Evolutionary conservation across 2,113 vertebrate genomes (phyloP).

Genomic region (Macaca mulatta): DNA sequence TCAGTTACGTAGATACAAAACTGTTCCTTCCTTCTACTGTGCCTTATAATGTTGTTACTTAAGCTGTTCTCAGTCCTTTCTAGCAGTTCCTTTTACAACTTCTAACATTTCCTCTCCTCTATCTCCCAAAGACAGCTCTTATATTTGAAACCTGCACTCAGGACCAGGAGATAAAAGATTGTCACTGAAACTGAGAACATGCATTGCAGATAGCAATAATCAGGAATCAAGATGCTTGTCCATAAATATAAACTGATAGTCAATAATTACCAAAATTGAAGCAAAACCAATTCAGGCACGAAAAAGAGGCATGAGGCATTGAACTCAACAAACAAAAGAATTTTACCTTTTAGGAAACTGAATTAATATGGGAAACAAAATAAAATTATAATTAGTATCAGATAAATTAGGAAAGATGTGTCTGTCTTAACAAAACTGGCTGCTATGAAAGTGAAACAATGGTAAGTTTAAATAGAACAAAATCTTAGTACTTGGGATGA

Average conservation of each 20-base stretch:
- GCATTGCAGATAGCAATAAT: not conserved
- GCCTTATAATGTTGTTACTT: not conserved
- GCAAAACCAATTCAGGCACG: not conserved
- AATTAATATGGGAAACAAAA: not conserved
- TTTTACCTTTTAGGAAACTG: not conserved
- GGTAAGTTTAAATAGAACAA: not conserved
- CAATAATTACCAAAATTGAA: not conserved
- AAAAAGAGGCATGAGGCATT: not conserved
- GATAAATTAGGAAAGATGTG: not conserved
- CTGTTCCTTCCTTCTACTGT: not conserved
- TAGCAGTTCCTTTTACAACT: not conserved
- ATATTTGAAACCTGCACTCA: not conserved
- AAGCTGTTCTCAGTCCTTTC: not conserved
- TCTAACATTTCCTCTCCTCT: not conserved
- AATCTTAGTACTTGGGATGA: not conserved
- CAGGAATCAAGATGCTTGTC: not conserved
- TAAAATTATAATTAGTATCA: slow-evolving; percentile 12
- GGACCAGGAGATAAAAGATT: not conserved
- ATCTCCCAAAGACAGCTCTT: not conserved
- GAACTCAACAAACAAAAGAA: not conserved
- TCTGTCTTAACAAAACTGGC: not conserved
- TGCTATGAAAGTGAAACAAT: not conserved
- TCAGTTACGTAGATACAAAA: not conserved
- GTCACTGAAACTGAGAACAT: not conserved
- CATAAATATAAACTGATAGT: not conserved